Evolutionary conservation across 2,888 invertebrate species (phyloP), one percentile per base, ranked within the genome.

Genomic region (Chydorus sphaericus): DNA sequence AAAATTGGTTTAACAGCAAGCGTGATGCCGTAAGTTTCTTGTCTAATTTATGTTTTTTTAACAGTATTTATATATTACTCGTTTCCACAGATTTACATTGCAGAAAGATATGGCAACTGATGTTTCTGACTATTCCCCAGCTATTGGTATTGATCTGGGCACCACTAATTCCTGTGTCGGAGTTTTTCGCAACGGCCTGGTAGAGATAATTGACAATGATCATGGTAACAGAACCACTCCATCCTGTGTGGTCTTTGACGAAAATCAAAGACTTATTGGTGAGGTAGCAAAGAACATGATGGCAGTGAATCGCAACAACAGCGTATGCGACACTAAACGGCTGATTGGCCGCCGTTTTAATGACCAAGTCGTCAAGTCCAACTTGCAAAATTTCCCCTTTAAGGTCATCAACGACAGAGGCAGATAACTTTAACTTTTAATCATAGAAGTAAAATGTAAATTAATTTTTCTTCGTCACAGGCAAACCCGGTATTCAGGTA

Each of bases 271-370:
- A 49, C 65, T 72, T 18, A 69, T 72, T 44, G 72, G 72, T 36
- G 72, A 72, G 65, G 69, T 71, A 11, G 72, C 72, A n/a, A 72
- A 73, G 62, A 66, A 67, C 57, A 68, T 69, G 61, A 66, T 68
- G 3, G 64, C 64, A 8, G 69, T 71, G 57, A 76, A 76, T 64
- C 76, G 76, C 23, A 72, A 73, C 60, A 77, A 77, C 65, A 77
- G 77, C 1, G 66, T 77, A 33, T 65, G 65, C 20, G 96, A 96
- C 78, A 93, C 91, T 64, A 82, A 94, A 73, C 84, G 93, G 70
- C 77, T 94, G 66, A 92, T 99, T 65, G 98, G 97, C 57, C 79
- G 94, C 65, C 85, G 85, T 69, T 92, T 78, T 70, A 79, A 81
- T 63, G 96, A 98, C 73, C 88, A 88, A 20, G 78, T 82, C 67